Conservation (phyloP, 2,113 vertebrate species). For the Willisornis vidua region DNA sequence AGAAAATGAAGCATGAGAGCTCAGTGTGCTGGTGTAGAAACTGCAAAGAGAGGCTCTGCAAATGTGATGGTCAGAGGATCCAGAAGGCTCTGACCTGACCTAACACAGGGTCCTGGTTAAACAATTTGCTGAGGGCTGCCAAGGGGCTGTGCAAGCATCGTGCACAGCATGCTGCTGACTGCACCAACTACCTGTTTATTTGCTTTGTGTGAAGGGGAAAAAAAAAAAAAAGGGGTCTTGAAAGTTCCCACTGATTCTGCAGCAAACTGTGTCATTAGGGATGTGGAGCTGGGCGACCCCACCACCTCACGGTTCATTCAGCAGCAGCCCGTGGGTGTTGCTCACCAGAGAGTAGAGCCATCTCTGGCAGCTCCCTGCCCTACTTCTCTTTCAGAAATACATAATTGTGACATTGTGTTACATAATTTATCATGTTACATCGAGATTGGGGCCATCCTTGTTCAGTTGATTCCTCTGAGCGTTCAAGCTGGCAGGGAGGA, state of each 20-base stretch:
- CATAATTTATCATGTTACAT: slow-evolving; percentile 46
- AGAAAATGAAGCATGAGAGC: neutral
- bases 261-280: neutral
- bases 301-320: neutral
- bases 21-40: neutral
- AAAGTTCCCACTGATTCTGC: neutral
- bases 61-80: neutral
- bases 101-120: neutral
- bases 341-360: neutral
- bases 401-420: slow-evolving; percentile 42
- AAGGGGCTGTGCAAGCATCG: neutral
- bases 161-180: neutral
- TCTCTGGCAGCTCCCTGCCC: slow-evolving; percentile 52
- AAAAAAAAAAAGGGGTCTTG: neutral
- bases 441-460: neutral
- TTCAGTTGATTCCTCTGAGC: neutral
- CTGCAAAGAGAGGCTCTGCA: neutral
- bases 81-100: neutral
- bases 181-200: neutral
- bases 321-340: neutral
- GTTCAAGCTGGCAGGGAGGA: neutral
- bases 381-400: slow-evolving; percentile 52
- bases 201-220: neutral
- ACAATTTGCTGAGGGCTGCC: neutral
- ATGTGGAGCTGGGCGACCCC: neutral